Evolutionary conservation across 2,797 vertebrate genomes (phyloP), one percentile per base, ranked within the genome.

Genomic region (Percopsis omiscomaycus): DNA sequence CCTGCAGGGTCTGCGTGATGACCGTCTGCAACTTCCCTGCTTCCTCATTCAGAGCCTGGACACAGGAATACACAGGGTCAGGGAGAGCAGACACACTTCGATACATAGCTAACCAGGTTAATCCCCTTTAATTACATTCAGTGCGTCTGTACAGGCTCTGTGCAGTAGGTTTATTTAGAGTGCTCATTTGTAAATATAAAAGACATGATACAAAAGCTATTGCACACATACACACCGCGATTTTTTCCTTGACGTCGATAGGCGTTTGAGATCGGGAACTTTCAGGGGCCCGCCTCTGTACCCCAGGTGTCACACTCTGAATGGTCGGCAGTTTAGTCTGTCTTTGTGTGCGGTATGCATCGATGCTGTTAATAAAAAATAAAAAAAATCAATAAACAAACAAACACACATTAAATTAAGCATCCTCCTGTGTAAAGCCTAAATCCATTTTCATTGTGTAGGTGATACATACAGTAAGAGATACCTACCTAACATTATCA

Each of bases 1-100:
- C 94, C 66, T 93, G 92, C 54, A 93, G 82, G 0, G 93, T 93
- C 84, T 94, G 94, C 59, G 77, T 84, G 58, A 94, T 90, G 46
- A 94, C 83, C 2, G 66, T 91, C 86, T 93, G 91, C 53, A 93
- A 82, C 57, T 86, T 89, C 3, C 66, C 88, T 3, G 89, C 88
- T 49, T 94, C 93, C 60, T 92, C 89, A 49, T 79, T 91, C 1
- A 93, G 84, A 60, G 82, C 71, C 94, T 94, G 73, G 32, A 60
- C 3, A 59, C 1, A 42, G 37, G 22, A 22, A 22, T 22, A 22
- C 27, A 5, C 15, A n/a, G 45, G 12, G 22, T 27, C 3, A 50
- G 4, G 2, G 3, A 30, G 1, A 54, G 3, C 14, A 68, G 6
- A 16, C 54, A 55, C 29, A 15, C 30, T 9, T 42, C 37, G 6